phyloP scores from a whole-genome alignment of 2,113 vertebrate species.

The Gorsachius goisagi region DNA sequence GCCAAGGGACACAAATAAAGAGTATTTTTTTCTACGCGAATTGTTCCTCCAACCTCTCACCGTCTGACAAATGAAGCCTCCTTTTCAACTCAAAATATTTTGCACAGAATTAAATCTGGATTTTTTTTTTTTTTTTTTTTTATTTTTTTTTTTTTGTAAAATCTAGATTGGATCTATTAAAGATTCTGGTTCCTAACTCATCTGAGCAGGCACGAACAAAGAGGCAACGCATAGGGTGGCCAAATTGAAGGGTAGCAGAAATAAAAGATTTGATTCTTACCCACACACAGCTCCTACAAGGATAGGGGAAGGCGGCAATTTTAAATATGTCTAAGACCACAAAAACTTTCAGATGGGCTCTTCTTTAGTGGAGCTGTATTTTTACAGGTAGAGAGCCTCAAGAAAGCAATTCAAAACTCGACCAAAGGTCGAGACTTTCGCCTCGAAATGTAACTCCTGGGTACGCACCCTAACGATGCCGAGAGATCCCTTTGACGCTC shows the following conservation, averaged over 20 bases:
- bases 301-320: neutral
- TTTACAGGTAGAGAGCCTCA: neutral
- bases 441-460: neutral
- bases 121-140: no score
- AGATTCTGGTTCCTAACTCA: neutral
- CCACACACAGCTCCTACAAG: neutral
- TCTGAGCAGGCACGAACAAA: neutral
- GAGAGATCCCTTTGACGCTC: neutral
- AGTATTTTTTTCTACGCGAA: neutral
- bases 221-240: neutral
- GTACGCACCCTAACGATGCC: neutral
- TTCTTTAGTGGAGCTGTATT: accelerated
- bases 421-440: neutral
- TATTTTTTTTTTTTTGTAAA: neutral
- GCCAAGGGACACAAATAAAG: neutral
- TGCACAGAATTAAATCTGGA: neutral
- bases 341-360: neutral
- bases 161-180: neutral
- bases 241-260: neutral
- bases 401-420: neutral
- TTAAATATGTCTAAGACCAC: accelerated
- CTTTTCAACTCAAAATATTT: neutral
- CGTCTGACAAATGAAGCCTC: neutral
- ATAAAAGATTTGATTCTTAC: neutral
- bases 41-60: neutral